These are phyloP conservation scores for Noctua fimbriata DNA, from an alignment of 2,888 invertebrate genomes.

Conservation along the genomic window DNA sequence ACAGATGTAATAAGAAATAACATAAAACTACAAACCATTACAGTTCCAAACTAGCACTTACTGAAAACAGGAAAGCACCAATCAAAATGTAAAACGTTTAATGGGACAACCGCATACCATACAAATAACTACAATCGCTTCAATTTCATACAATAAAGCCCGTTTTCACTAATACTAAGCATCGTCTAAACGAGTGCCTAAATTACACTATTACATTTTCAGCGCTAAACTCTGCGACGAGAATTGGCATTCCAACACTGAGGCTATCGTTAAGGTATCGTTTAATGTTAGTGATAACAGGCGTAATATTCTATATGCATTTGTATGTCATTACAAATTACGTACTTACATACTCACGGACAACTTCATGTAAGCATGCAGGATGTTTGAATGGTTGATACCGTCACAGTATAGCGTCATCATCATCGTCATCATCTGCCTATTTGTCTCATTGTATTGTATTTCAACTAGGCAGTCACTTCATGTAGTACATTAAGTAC, in stretches of 20 bases:
- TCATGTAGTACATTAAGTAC: no score
- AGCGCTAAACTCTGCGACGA: neutral
- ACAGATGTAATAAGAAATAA: neutral
- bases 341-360: neutral
- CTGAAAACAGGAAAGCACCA: conserved; percentile 2
- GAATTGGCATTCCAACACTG: neutral
- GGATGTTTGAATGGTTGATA: neutral
- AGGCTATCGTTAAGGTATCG: neutral
- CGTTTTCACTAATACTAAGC: neutral
- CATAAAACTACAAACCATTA: neutral
- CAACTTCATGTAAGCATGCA: no score
- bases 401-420: neutral
- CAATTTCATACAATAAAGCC: neutral
- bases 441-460: no score
- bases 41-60: neutral
- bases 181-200: neutral
- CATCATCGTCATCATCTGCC: no score
- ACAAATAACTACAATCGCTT: neutral
- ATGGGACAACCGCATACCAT: neutral
- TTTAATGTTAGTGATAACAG: neutral
- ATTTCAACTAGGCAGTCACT: no score
- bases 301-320: neutral
- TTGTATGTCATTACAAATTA: neutral
- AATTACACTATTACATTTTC: neutral
- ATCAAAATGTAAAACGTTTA: neutral